Evolutionary conservation across 1,140 invertebrate genomes (phyloP).

Genomic region (Thaumetopoea pityocampa): DNA sequence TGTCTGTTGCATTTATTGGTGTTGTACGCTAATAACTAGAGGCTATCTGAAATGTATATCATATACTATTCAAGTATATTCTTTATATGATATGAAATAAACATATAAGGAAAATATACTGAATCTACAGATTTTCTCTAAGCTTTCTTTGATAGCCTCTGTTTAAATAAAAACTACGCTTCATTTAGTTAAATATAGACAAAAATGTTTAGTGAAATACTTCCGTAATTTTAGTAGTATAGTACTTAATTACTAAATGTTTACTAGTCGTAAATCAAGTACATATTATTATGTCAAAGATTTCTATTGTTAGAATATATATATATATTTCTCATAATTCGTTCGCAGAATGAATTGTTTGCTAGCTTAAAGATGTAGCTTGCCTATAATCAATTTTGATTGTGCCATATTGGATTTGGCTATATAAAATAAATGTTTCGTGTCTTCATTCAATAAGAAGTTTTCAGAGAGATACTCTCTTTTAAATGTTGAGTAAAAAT

Average conservation of each 20-base stretch:
- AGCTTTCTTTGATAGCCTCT: conserved; percentile 15
- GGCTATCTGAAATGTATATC: too few species aligned
- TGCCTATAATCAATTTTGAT: conserved; percentile 18
- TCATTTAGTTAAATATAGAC: conserved; percentile 27
- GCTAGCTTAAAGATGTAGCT: conserved; percentile 12
- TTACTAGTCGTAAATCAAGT: conserved; percentile 51
- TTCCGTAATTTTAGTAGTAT: conserved; percentile 28
- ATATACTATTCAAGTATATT: too few species aligned
- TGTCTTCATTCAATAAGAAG: conserved; percentile 2
- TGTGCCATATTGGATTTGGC: conserved; percentile 29
- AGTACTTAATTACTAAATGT: conserved; percentile 26
- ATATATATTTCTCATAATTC: conserved; percentile 10
- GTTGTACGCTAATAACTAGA: too few species aligned
- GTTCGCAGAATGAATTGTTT: conserved; percentile 18
- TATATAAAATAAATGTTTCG: conserved; percentile 7
- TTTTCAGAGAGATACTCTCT: conserved; percentile 10
- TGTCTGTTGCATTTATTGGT: conserved; percentile 63
- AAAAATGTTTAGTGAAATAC: conserved; percentile 26
- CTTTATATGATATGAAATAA: too few species aligned
- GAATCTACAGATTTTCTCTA: too few species aligned
- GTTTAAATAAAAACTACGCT: conserved; percentile 10
- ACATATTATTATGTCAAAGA: conserved; percentile 29
- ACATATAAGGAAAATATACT: too few species aligned
- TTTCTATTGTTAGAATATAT: too few species aligned
- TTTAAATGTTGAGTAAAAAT: conserved; percentile 13